phyloP scores from a whole-genome alignment of 1,140 invertebrate species.

The Euwallacea fornicatus region DNA sequence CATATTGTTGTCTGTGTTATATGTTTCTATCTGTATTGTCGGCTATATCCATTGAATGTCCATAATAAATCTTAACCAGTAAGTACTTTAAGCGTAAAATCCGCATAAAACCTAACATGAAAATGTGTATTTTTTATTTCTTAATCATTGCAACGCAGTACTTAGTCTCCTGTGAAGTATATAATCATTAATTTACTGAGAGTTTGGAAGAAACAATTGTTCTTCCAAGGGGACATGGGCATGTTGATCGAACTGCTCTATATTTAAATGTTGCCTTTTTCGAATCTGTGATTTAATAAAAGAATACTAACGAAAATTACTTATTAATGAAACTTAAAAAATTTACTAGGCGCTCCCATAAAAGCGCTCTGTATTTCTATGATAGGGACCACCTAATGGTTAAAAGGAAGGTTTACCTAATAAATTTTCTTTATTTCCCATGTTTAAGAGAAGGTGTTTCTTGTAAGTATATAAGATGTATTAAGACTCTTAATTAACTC shows the following conservation, averaged over 20 bases:
- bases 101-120: neutral
- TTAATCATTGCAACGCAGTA: conserved; percentile 3
- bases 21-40: too few relatives aligned
- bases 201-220: neutral
- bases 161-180: conserved; percentile 14
- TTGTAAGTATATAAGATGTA: too few relatives aligned
- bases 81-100: neutral
- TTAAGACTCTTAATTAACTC: too few relatives aligned
- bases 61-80: too few relatives aligned
- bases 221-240: conserved; percentile 1
- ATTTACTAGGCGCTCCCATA: neutral
- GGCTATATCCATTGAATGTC: too few relatives aligned
- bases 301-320: conserved; percentile 37
- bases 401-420: too few relatives aligned
- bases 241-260: neutral
- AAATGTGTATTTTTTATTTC: neutral
- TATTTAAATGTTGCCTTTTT: conserved; percentile 50
- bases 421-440: too few relatives aligned
- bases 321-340: conserved; percentile 17
- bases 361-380: conserved; percentile 13
- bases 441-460: too few relatives aligned
- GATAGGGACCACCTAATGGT: conserved; percentile 41
- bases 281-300: conserved; percentile 48
- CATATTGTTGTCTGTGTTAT: too few relatives aligned
- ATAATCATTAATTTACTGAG: neutral